Base-by-base conservation (phyloP, 2,888 invertebrate genomes). In the Hofmannophila pseudospretella region DNA sequence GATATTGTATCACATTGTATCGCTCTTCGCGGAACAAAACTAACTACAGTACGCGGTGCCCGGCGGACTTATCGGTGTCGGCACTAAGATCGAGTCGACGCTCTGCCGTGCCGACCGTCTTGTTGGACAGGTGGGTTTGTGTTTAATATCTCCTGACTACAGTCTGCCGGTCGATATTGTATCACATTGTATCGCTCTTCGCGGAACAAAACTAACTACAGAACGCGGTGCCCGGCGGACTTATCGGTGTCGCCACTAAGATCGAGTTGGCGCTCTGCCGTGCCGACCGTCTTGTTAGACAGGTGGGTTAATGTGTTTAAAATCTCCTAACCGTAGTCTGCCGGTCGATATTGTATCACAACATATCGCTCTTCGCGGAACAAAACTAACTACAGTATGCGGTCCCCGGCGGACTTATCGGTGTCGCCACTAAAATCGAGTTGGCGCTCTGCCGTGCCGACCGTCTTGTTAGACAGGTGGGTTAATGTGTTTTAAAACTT, bases 361-460 rank as follows among this genome's bases (percentile, higher is more conserved):
- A 99, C 68, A 97, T 99, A 9, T 99, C 99, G 1, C 88, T 99
- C 40, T 98, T 94, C 79, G 96, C 99, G 26, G 99, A 99, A 80
- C 97, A 99, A 84, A 99, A 99, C 82, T 98, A 96, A 75, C 89
- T 99, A 39, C 97, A 98, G 77, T 99, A 95, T 80, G 99, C 99
- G 13, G 99, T 99, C 36, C 99, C 99, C 38, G 99, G 99, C 47
- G 99, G 99, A n/a, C 90, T 99, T 34, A 99, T 99, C 66, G 99
- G 98, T 70, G 99, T 99, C 13, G 99, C 99, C 49, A 99, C 99
- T 3, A 97, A 97, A 86, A 99, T 99, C 63, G 99, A 99, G 75
- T 99, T 99, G 1, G 99, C 99, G 1, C 89, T 99, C 32, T 99
- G 99, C 73, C 92, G 99, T 66, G 99, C 99, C 42, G 99, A 99